Evolutionary conservation across 2,797 vertebrate genomes (phyloP), one percentile per base, ranked within the genome.

Genomic region (Chelonia mydas): DNA sequence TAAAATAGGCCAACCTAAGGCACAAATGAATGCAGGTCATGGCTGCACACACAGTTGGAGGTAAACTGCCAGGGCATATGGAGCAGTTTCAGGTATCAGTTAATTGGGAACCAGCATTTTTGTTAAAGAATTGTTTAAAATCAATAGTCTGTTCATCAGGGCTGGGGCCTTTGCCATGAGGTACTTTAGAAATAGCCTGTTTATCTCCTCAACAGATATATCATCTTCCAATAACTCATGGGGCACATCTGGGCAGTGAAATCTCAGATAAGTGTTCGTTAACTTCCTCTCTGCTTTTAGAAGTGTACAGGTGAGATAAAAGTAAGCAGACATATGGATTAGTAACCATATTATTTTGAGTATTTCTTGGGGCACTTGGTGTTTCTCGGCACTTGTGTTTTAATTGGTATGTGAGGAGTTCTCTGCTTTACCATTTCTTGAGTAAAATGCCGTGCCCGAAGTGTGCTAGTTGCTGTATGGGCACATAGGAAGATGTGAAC

Each of bases 321-420:
- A 97, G 89, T 87, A 92, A 97, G 97, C 92, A 94, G 94, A 94
- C 84, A 90, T 93, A 88, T 93, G 86, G 86, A 92, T 96, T 90
- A 72, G 54, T 87, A 84, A 92, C 89, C 83, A 92, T 93, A 92
- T 97, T 90, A 59, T 78, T 92, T 86, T 84, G 90, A 93, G 80
- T 55, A 91, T 88, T 94, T 90, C 87, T 96, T 16, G 0, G 88
- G 94, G 84, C 27, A 33, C 93, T 92, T 92, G 89, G 90, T 84
- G 87, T 65, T 65, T 91, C 72, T 89, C 78, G 89, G 86, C 92
- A 93, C 94, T 86, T 89, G 10, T 76, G 93, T 96, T 97, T 95
- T 97, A 96, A 97, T 93, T 92, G 95, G 89, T 95, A 54, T 91
- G 94, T 97, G 86, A 96, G 92, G 90, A 91, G 94, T 94, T 91